These are phyloP conservation scores for Mesembrinibis cayennensis DNA, from an alignment of 2,113 vertebrate genomes.

Conservation along the genomic window DNA sequence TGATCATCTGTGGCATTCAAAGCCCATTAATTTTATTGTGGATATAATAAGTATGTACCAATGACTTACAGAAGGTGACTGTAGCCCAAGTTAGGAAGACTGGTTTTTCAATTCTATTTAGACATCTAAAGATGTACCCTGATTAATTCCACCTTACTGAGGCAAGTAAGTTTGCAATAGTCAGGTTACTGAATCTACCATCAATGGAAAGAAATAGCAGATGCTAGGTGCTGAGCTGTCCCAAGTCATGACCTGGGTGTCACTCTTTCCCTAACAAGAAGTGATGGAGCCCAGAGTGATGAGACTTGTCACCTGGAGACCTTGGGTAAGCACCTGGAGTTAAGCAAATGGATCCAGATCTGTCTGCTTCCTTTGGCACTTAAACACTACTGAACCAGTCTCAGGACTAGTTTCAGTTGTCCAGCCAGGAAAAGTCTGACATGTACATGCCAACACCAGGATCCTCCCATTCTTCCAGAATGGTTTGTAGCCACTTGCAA, in stretches of 20 bases:
- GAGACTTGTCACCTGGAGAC: not conserved
- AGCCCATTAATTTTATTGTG: not conserved
- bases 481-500: not conserved
- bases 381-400: not conserved
- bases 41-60: not conserved
- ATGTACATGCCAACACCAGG: not conserved
- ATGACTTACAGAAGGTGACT: not conserved
- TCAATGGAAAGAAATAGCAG: not conserved
- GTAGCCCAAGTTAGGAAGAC: not conserved
- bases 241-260: not conserved
- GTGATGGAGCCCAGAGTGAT: not conserved
- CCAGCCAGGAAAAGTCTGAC: not conserved
- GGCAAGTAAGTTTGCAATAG: not conserved
- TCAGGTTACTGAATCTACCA: not conserved
- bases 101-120: not conserved
- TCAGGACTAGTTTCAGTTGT: not conserved
- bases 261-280: not conserved
- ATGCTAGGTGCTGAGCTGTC: not conserved
- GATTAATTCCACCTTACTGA: not conserved
- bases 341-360: not conserved
- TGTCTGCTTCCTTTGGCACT: not conserved
- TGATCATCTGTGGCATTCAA: not conserved
- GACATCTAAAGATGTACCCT: not conserved
- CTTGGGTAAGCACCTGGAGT: fast-evolving
- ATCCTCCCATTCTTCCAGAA: not conserved